Percentiles rank a stretch among this genome's conserved stretches.
Evolutionary conservation across 2,888 invertebrate genomes (phyloP).

Genomic region (Temnothorax ravouxi): DNA sequence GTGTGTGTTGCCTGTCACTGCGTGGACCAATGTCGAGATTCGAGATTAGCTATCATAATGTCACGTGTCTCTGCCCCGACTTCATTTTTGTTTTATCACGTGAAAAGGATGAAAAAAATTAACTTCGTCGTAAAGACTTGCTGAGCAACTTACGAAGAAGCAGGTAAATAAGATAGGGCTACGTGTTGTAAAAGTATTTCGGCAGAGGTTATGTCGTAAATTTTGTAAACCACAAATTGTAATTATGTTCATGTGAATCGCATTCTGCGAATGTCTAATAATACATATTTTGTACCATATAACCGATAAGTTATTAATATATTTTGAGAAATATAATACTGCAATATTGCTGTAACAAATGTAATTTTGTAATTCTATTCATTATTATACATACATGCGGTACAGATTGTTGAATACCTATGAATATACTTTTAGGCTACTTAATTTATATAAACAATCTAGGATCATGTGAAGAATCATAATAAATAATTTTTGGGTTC

Average conservation of each 20-base stretch:
- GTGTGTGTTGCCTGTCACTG: no score
- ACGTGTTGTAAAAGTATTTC: not conserved
- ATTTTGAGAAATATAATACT: not conserved
- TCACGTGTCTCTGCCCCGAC: constrained; percentile 73
- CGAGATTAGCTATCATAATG: constrained; percentile 70
- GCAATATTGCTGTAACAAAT: not conserved
- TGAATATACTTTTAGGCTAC: constrained; percentile 23
- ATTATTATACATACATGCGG: not conserved
- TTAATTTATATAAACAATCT: not conserved
- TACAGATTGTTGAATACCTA: not conserved
- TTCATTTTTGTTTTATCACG: constrained; percentile 75
- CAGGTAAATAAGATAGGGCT: constrained; percentile 17
- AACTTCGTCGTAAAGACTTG: constrained; percentile 42
- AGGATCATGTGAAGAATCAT: not conserved
- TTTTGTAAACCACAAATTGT: not conserved
- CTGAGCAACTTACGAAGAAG: constrained; percentile 38
- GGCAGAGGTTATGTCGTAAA: constrained; percentile 65
- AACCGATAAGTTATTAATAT: not conserved
- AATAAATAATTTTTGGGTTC: not conserved
- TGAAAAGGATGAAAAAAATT: constrained; percentile 73
- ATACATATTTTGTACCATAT: not conserved
- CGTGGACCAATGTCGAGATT: constrained; percentile 38
- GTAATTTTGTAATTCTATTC: not conserved
- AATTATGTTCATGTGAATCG: not conserved
- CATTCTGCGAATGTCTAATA: not conserved